Evolutionary conservation across 2,113 vertebrate genomes (phyloP), one percentile per base, ranked within the genome.

Genomic region (Pterocles gutturalis): DNA sequence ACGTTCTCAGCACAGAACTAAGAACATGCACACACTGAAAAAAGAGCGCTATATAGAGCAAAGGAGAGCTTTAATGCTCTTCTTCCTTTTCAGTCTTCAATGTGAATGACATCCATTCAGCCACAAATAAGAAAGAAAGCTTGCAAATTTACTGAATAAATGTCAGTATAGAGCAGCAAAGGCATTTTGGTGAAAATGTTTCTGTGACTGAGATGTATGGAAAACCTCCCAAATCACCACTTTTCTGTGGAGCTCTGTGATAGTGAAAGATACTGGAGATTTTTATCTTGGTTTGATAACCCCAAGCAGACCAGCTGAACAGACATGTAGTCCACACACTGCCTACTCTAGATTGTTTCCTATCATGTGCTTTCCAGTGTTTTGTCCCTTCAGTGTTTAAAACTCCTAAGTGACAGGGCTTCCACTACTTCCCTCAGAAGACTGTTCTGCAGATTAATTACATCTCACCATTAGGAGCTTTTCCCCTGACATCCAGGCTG

Each of bases 151-250:
- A 73, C 71, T 60, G 75, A 58, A 80, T 77, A 51, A 76, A 82
- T 79, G 58, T 85, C 70, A 51, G 29, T 62, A 53, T 38, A 53
- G 66, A 33, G 29, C 28, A 75, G 66, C 28, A 80, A 75, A 95
- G 48, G 38, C 85, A 73, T 73, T 81, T 95, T 72, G 13, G 14
- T 82, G 65, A 95, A 96, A 97, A 91, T 58, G 64, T 41, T 71
- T 81, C 61, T 89, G 66, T 86, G 87, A 83, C 31, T 11, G 12
- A 94, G 91, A 93, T 45, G 29, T 94, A 92, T 3, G 2, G 78
- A 71, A 71, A 60, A 75, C 67, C 65, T 64, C 55, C 46, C 84
- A 49, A 57, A 84, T 60, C 29, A 60, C n/a, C 48, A 67, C 41
- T 58, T 82, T 10, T 58, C 24, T 29, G 15, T 57, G 38, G 17